These are phyloP conservation scores for Promerops cafer DNA, from an alignment of 2,113 vertebrate genomes.

Conservation along the genomic window DNA sequence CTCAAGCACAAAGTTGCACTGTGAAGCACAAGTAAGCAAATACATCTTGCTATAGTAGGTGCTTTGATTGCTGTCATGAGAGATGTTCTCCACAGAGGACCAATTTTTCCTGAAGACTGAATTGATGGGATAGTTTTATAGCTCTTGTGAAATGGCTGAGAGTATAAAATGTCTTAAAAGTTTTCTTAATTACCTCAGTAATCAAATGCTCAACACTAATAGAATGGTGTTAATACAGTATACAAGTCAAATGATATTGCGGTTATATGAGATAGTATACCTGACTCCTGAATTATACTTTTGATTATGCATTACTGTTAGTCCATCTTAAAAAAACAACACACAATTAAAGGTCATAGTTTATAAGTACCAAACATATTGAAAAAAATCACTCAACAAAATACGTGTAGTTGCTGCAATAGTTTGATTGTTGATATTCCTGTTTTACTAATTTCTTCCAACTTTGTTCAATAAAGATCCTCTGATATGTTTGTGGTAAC, in stretches of 20 bases:
- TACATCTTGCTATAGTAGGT: constrained; percentile 5
- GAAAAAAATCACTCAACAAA: background rate
- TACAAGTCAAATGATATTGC: background rate
- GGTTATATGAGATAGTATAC: background rate
- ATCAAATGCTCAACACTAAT: constrained; percentile 10
- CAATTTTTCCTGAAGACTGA: constrained; percentile 25
- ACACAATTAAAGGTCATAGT: background rate
- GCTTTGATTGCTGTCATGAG: background rate
- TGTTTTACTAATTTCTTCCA: background rate
- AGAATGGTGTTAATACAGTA: background rate
- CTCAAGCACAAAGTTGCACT: constrained; percentile 2
- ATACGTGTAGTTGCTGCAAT: background rate
- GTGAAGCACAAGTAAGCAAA: constrained; percentile 47
- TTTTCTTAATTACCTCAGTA: constrained; percentile 42
- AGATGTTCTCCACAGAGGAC: constrained; percentile 19
- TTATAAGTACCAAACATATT: background rate
- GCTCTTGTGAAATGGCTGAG: constrained; percentile 2
- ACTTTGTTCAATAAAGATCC: background rate
- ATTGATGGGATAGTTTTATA: constrained; percentile 24
- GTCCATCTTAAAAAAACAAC: background rate
- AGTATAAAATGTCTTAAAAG: background rate
- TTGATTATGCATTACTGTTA: background rate
- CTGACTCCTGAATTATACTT: background rate
- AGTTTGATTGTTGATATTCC: background rate
- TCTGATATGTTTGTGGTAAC: background rate